These are phyloP conservation scores for Gobiocypris rarus DNA, from an alignment of 2,113 vertebrate species.

Conservation along the genomic window DNA sequence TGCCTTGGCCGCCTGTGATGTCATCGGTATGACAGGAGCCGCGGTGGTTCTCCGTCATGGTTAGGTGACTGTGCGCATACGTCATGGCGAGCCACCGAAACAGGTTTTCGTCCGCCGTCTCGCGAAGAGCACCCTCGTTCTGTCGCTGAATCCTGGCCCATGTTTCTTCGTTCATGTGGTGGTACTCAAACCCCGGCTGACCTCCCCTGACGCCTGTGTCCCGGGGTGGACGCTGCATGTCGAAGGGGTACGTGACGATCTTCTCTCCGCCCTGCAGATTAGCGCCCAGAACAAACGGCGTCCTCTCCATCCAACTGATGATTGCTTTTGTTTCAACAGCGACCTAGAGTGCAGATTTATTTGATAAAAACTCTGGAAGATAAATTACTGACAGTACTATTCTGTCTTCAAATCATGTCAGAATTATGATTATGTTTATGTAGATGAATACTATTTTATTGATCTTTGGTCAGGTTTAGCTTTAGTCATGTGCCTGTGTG, in stretches of 20 bases:
- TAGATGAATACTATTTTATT: too few relatives aligned
- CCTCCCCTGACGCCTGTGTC: conserved; percentile 21
- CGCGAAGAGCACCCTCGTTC: conserved; percentile 67
- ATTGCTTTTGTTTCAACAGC: conserved; percentile 90
- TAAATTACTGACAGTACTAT: too few relatives aligned
- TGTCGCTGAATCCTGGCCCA: conserved; percentile 78
- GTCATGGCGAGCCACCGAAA: conserved; percentile 96
- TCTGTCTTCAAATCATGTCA: too few relatives aligned
- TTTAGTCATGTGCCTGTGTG: too few relatives aligned
- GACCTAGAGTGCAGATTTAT: conserved; percentile 73
- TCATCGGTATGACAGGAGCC: conserved; percentile 93
- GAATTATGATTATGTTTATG: too few relatives aligned
- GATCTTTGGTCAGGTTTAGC: too few relatives aligned
- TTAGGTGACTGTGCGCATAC: conserved; percentile 94
- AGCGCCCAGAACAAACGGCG: conserved; percentile 93
- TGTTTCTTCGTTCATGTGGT: conserved; percentile 68
- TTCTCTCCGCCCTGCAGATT: conserved; percentile 93
- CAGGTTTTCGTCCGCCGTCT: conserved; percentile 86
- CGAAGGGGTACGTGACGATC: conserved; percentile 86
- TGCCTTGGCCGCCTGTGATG: conserved; percentile 95
- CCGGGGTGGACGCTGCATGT: conserved; percentile 70
- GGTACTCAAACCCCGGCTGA: conserved; percentile 2
- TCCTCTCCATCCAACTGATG: conserved; percentile 93
- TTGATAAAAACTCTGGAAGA: too few relatives aligned
- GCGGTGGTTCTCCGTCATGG: conserved; percentile 89